Conservation (phyloP, 2,888 invertebrate genomes). For the Meteorus cinctellus region DNA sequence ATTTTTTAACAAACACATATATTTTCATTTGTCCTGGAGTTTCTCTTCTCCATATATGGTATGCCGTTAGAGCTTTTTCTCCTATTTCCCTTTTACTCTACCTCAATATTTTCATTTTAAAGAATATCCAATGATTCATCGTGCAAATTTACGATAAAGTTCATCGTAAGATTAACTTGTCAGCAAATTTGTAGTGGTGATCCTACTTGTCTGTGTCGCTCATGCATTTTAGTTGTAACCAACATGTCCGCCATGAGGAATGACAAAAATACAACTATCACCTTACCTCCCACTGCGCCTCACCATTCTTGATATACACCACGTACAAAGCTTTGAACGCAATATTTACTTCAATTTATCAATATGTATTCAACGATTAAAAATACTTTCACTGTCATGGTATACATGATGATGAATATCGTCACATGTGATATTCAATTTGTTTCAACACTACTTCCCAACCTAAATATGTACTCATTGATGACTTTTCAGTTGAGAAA, state of each 20-base stretch:
- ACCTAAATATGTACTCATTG: background rate
- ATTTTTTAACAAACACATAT: background rate
- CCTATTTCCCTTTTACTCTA: background rate
- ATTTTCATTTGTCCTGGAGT: conserved; percentile 3
- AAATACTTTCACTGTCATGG: background rate
- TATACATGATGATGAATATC: background rate
- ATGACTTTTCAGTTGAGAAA: conserved; percentile 74
- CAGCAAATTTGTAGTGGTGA: background rate
- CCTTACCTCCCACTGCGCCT: conserved; percentile 42
- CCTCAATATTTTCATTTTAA: background rate
- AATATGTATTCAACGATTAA: background rate
- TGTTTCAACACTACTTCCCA: background rate
- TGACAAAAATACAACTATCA: conserved; percentile 58
- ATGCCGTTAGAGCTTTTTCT: background rate
- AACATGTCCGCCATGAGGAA: conserved; percentile 56
- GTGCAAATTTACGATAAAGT: background rate
- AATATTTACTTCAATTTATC: background rate
- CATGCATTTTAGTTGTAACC: conserved; percentile 52
- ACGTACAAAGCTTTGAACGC: background rate
- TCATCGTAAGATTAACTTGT: too few species aligned
- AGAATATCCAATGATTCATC: background rate
- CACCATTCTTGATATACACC: conserved; percentile 30
- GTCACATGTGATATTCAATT: too few species aligned
- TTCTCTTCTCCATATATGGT: conserved; percentile 36
- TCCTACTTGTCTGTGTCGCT: background rate